Evolutionary conservation across 2,888 invertebrate genomes (phyloP), one percentile per base, ranked within the genome.

Genomic region (Torymus aiolomorphi): DNA sequence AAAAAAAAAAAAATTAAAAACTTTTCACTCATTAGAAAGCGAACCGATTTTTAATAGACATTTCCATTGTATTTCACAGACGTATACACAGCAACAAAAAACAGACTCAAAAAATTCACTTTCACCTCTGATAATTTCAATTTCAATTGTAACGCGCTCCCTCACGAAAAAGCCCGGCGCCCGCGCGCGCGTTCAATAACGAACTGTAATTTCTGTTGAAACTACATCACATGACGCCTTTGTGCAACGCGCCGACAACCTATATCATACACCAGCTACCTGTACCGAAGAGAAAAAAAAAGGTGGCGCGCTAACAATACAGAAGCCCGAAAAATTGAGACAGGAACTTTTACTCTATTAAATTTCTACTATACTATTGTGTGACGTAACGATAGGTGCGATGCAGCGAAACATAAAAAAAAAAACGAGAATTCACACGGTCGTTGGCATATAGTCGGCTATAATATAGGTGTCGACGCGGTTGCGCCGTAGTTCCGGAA

Each of bases 291-390:
- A 51, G 52, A 24, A 49, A 65, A 49, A 20, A 61, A 11, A 24
- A 63, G 11, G 1, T 16, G 14, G 16, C 5, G n/a, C 8, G 11
- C 8, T 49, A 49, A 42, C 13, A 69, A 14, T 31, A 69, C 57
- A 66, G 67, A 20, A 51, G 61, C 18, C n/a, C 54, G 31, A 61
- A 54, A 42, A 42, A 42, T 42, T 1, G 8, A 76, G 61, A 31
- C 52, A 62, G 61, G 18, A 51, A 71, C 65, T 77, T 71, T 57
- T 71, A 57, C 65, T 65, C 77, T 20, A 59, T 77, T 71, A 77
- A 77, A 18, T 71, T 77, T 77, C 65, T 61, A 71, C 59, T 24
- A 18, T 61, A 71, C 59, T 24, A 18, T 14, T 20, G n/a, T 24
- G 42, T 65, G 65, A 70, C 56, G 62, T 76, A 76, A 70, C 62